Conservation (phyloP, 2,888 invertebrate genomes). For the Melanargia galathea region DNA sequence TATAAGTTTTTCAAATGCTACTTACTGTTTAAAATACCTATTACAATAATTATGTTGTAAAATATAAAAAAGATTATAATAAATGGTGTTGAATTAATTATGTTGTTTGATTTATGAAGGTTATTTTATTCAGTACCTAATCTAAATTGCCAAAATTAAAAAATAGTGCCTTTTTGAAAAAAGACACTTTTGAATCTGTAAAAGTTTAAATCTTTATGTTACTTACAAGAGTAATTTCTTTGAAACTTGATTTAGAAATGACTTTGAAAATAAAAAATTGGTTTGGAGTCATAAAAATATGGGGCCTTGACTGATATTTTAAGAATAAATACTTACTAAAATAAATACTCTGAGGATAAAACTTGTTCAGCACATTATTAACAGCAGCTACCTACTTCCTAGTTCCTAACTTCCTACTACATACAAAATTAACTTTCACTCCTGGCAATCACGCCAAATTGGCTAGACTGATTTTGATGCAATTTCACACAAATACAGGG, state of each 20-base stretch:
- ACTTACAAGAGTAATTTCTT: too few species aligned
- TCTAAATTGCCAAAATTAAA: too few species aligned
- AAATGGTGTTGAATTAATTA: conserved; percentile 29
- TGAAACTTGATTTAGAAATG: too few species aligned
- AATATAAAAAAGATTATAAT: conserved; percentile 30
- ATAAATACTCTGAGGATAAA: not conserved
- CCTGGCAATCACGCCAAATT: not conserved
- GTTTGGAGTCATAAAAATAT: not conserved
- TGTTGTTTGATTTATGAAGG: conserved; percentile 19
- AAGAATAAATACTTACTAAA: not conserved
- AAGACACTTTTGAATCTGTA: too few species aligned
- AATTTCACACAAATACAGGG: not conserved
- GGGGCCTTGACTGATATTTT: not conserved
- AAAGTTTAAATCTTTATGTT: too few species aligned
- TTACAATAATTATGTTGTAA: conserved; percentile 29
- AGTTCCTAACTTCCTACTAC: too few species aligned
- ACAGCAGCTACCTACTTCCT: not conserved
- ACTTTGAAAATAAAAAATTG: too few species aligned
- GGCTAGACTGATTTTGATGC: not conserved
- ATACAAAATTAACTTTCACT: not conserved
- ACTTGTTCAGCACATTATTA: conserved; percentile 2
- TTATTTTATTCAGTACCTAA: too few species aligned
- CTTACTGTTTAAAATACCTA: conserved; percentile 27
- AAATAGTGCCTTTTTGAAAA: too few species aligned
- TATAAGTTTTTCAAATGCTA: conserved; percentile 21